Evolutionary conservation across 2,888 invertebrate species (phyloP).

Genomic region (Parthenolecanium corni): DNA sequence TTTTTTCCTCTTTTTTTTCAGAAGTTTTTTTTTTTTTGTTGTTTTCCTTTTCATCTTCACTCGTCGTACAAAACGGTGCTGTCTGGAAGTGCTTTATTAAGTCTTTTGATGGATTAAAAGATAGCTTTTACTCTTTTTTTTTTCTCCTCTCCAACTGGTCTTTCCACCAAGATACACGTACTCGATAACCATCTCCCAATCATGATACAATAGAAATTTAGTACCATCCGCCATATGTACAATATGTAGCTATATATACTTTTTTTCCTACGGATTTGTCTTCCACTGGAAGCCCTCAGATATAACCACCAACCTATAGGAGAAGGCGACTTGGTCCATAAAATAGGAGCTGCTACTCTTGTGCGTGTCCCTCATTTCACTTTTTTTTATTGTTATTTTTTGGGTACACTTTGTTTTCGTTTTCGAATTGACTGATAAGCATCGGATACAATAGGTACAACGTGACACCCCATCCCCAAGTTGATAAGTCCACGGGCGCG

Average conservation of each 20-base stretch:
- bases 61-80: neutral
- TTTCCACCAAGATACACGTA: conserved; percentile 9
- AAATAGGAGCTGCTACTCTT: neutral
- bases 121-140: conserved; percentile 19
- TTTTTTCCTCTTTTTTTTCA: too few species aligned
- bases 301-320: neutral
- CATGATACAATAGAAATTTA: conserved; percentile 11
- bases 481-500: conserved; percentile 10
- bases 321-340: neutral
- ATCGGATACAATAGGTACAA: conserved; percentile 26
- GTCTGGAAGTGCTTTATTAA: conserved; percentile 28
- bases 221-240: conserved; percentile 12
- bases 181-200: conserved; percentile 13
- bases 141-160: neutral
- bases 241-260: neutral
- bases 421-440: conserved; percentile 24
- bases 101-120: conserved; percentile 27
- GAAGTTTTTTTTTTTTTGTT: too few species aligned
- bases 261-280: too few species aligned
- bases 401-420: conserved; percentile 22
- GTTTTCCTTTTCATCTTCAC: too few species aligned
- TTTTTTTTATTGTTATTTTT: neutral
- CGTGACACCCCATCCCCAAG: conserved; percentile 22
- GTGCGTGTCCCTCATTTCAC: too few species aligned
- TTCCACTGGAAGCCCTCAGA: too few species aligned